These are phyloP conservation scores for Pseudomugil tenellus DNA, from an alignment of 2,797 vertebrate species.

Conservation along the genomic window DNA sequence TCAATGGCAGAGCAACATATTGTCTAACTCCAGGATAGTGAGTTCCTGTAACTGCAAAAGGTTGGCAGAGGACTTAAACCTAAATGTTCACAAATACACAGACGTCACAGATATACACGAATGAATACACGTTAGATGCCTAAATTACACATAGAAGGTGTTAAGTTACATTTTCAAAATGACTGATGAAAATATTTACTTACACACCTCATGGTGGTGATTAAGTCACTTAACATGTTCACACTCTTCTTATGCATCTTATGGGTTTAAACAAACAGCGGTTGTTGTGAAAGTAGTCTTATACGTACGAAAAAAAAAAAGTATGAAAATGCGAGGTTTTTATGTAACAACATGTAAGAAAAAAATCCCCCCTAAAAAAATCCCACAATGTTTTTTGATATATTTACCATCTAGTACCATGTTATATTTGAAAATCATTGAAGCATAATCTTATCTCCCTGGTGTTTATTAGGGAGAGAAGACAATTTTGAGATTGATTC, in stretches of 20 bases:
- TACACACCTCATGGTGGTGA: not conserved
- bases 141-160: not conserved
- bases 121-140: not conserved
- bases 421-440: no score
- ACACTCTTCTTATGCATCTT: not conserved
- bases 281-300: no score
- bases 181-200: not conserved
- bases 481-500: no score
- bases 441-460: no score
- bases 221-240: not conserved
- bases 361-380: no score
- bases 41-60: slow-evolving; percentile 35
- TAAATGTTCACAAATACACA: not conserved
- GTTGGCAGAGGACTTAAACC: slow-evolving; percentile 10
- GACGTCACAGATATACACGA: not conserved
- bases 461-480: no score
- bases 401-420: no score
- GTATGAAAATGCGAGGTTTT: no score
- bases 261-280: no score
- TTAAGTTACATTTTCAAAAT: slow-evolving; percentile 7
- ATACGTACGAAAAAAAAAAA: no score
- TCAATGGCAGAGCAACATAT: slow-evolving; percentile 40
- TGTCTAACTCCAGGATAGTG: slow-evolving; percentile 39
- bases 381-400: no score
- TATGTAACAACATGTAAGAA: no score